Percentiles rank a stretch among this genome's conserved stretches.
These are phyloP conservation scores for Holothuria scabra DNA, from an alignment of 53 echinoderm and acorn worm genomes.

Conservation along the genomic window DNA sequence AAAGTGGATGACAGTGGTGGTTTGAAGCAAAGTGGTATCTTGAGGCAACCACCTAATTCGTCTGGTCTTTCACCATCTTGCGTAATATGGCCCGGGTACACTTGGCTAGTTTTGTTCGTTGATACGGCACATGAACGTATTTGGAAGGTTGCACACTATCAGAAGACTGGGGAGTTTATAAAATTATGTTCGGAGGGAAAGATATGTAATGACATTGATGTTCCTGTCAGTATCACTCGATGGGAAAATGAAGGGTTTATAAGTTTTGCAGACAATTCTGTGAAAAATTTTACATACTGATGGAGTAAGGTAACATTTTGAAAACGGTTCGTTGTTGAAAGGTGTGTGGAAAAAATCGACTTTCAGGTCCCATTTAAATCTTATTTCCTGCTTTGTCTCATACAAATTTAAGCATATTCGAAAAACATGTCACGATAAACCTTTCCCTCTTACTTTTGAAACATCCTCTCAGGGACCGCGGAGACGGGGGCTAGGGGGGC, in stretches of 20 bases:
- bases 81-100: background rate
- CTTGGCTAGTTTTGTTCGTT: constrained; percentile 3
- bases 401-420: no score
- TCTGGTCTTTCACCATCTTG: background rate
- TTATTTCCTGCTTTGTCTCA: no score
- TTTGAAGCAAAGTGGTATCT: background rate
- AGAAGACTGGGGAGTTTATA: background rate
- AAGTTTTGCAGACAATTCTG: background rate
- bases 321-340: no score
- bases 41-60: background rate
- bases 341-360: no score
- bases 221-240: background rate
- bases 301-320: no score
- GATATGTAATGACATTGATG: background rate
- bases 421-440: no score
- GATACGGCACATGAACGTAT: background rate
- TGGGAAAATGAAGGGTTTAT: constrained; percentile 17
- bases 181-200: constrained; percentile 7
- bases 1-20: no score
- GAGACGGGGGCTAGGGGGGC: no score
- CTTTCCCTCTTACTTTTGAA: no score
- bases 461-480: no score
- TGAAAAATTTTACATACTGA: background rate
- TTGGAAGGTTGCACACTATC: background rate
- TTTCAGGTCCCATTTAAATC: no score